Evolutionary conservation across 2,797 vertebrate genomes (phyloP).

Genomic region (Aotus griseimembra): DNA sequence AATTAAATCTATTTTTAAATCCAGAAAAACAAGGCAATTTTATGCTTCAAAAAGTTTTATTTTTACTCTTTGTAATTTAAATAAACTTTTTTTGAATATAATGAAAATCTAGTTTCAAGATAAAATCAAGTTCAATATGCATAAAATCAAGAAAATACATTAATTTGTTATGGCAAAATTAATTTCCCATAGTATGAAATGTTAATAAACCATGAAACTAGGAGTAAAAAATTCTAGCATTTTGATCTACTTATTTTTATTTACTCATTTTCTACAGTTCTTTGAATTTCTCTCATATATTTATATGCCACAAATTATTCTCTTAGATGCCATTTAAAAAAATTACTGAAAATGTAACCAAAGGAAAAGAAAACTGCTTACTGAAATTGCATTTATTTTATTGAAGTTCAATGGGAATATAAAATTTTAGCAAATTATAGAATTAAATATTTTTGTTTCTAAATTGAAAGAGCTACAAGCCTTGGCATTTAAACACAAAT

Average conservation of each 20-base stretch:
- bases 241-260: not conserved
- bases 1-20: conserved; percentile 1
- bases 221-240: not conserved
- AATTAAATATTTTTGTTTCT: not conserved
- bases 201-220: not conserved
- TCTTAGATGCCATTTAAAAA: not conserved
- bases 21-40: not conserved
- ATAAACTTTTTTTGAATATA: not conserved
- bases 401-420: conserved; percentile 7
- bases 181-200: conserved; percentile 16
- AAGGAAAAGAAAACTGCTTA: not conserved
- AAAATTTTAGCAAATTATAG: not conserved
- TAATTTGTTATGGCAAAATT: conserved; percentile 40
- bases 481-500: not conserved
- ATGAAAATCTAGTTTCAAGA: conserved; percentile 45
- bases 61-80: conserved; percentile 6
- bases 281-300: not conserved
- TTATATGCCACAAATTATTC: not conserved
- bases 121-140: conserved; percentile 7
- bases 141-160: conserved; percentile 43
- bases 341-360: not conserved
- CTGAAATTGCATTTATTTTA: not conserved
- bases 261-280: not conserved
- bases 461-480: not conserved
- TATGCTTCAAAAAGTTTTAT: not conserved